Evolutionary conservation across 92 coral and sea anemone species (phyloP), one percentile per base, ranked within the genome.

Genomic region (Diadumene lineata): DNA sequence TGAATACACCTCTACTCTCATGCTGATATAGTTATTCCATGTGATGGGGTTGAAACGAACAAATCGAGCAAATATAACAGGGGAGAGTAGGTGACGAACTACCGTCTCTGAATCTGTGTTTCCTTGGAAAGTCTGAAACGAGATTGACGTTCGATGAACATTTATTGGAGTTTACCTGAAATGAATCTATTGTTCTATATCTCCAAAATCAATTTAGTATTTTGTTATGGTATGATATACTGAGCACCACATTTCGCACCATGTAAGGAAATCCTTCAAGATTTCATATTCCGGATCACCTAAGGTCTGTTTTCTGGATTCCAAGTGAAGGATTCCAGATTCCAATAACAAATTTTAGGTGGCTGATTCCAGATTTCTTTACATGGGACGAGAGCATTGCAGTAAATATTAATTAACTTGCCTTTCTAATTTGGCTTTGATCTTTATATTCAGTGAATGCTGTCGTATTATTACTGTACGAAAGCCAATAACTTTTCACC

Each of bases 1-100:
- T 6, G 79, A 33, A 50, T 61, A 74, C 51, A 74, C 79, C 25
- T 74, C 79, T 1, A 60, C 69, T 38, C 79, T 74, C 79, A 74
- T 74, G 27, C 43, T 38, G 48, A 74, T 61, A 8, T 31, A 33
- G 10, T 4, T 25, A 48, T 43, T 0, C 69, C 70, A 74, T 1
- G 70, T 74, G 43, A 60, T 22, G 11, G 62, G 61, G 46, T 63
- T 15, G 25, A 74, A 74, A 7, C 79, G 34, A 18, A 74, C 79
- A 62, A 60, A 74, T 18, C 79, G 79, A 27, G 56, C 61, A n/a
- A 60, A 74, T 6, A 74, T 44, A 10, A 43, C 60, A 0, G 69
- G 28, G 25, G 79, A 44, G 9, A 74, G 60, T 6, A 60, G 28
- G 61, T 61, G 79, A 30, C 70, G 79, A 11, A 74, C 79, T 19